These are phyloP conservation scores for Tipula confusa DNA, from an alignment of 2,888 invertebrate species.

Conservation along the genomic window DNA sequence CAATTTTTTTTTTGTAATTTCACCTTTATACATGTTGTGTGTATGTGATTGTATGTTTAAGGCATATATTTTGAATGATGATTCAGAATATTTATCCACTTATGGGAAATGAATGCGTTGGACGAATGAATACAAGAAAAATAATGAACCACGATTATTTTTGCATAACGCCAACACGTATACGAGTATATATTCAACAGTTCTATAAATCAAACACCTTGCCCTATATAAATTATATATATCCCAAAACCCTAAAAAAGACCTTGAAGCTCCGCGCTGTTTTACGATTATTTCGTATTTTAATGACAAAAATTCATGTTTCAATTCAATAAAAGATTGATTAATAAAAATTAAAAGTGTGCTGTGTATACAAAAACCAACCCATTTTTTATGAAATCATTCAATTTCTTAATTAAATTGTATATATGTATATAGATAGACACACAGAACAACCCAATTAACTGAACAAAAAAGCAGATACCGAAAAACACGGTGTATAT, in stretches of 20 bases:
- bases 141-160: background rate
- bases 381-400: background rate
- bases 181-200: background rate
- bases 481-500: background rate
- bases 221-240: background rate
- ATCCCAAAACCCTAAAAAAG: background rate
- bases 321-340: slow-evolving; percentile 20
- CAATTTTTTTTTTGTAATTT: background rate
- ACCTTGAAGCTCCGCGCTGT: background rate
- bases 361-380: background rate
- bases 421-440: no score
- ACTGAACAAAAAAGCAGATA: background rate
- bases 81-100: background rate
- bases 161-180: background rate
- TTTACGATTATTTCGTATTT: background rate
- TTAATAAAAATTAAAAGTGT: slow-evolving; percentile 17
- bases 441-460: background rate
- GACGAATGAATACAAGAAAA: background rate
- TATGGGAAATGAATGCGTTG: background rate
- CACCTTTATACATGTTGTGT: background rate
- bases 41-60: no score
- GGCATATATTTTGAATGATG: background rate
- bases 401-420: slow-evolving; percentile 20
- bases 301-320: slow-evolving; percentile 7
- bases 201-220: background rate